Evolutionary conservation across 1,140 invertebrate genomes (phyloP), one percentile per base, ranked within the genome.

Genomic region (Drosophila asahinai): DNA sequence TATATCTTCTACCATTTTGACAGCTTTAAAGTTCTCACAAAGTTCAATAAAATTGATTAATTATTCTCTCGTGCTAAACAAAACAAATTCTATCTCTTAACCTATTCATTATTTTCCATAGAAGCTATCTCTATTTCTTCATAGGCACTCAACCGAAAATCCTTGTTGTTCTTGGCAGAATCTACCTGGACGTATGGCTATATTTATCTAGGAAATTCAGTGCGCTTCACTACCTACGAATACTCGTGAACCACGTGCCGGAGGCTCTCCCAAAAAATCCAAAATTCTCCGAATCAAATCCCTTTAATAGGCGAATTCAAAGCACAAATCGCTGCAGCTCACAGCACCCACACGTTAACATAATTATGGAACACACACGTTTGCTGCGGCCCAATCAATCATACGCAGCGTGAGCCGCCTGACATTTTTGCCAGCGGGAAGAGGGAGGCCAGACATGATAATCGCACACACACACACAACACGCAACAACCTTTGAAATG

Each of bases 381-480:
- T 63, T 12, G 42, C 38, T n/a, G 60, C 36, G 63, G 74, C 80
- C 71, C 78, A 81, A 89, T 89, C 84, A 89, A 89, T 89, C 84
- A 89, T 86, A 89, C 84, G 84, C 86, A 68, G 61, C 57, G 78
- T 84, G 74, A 61, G 72, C 70, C 86, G 65, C 72, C 25, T 47
- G 48, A 47, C 48, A 40, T 70, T 51, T 40, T 70, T n/a, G 36
- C 19, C 52, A 55, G 15, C 22, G 30, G 49, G n/a, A 5, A 38
- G 27, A 36, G 33, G 52, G 19, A 22, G 42, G 52, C 73, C 81
- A 76, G 71, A 75, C 54, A 75, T 51, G 66, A 87, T 84, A 87
- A 84, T 81, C 81, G 66, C 49, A 73, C 47, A 45, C 55, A 65
- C 57, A 68, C 57, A 68, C 40, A 17, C 8, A 33, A 33, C 30